Evolutionary conservation across 2,888 invertebrate species (phyloP).

Genomic region (Lottia gigantea): DNA sequence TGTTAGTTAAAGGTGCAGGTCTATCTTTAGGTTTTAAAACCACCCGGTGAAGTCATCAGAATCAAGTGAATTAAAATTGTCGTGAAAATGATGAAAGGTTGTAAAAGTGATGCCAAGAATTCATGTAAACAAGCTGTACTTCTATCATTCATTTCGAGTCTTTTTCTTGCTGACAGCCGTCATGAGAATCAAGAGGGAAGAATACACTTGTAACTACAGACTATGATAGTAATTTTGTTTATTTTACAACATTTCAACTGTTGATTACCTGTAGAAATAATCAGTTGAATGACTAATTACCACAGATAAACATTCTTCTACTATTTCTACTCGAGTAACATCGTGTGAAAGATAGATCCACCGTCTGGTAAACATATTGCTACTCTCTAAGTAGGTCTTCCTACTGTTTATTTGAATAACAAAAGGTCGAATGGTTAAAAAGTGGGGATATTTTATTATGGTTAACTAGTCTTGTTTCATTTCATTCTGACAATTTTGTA

Average conservation of each 20-base stretch:
- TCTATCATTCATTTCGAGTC: slow-evolving; percentile 1
- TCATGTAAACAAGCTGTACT: slow-evolving; percentile 3
- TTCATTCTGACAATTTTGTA: not conserved
- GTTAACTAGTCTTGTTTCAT: not conserved
- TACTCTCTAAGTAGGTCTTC: not conserved
- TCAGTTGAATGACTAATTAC: slow-evolving; percentile 8
- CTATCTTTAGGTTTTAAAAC: not conserved
- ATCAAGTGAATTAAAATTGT: not conserved
- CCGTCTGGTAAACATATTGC: not conserved
- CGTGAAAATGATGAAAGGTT: slow-evolving; percentile 8
- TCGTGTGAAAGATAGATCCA: not conserved
- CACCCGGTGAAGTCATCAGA: not conserved
- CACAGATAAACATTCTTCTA: slow-evolving; percentile 3
- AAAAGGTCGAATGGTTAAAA: not conserved
- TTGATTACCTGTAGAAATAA: slow-evolving; percentile 2
- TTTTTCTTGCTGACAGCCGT: not conserved
- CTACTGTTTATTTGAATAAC: slow-evolving; percentile 1
- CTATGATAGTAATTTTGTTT: slow-evolving; percentile 5
- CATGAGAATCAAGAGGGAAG: not conserved
- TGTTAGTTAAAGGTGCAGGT: too few species aligned
- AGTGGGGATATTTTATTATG: not conserved
- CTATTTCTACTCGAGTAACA: not conserved
- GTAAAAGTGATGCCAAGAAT: not conserved
- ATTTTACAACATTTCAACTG: slow-evolving; percentile 10
- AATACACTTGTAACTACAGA: slow-evolving; percentile 9